These are phyloP conservation scores for Rhinolophus sinicus DNA, from an alignment of 2,113 vertebrate species.

Conservation along the genomic window DNA sequence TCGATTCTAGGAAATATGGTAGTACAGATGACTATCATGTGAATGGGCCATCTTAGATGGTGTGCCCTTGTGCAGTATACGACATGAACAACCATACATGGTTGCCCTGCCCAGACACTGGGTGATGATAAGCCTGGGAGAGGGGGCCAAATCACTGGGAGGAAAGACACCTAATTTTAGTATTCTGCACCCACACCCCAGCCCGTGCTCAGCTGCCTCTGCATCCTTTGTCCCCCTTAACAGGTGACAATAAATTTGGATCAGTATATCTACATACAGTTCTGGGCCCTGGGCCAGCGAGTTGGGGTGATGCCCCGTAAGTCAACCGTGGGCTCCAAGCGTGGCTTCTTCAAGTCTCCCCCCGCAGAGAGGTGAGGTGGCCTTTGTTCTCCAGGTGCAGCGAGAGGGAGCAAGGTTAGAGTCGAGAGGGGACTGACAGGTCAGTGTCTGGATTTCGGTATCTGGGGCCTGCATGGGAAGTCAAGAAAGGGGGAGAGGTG, in stretches of 20 bases:
- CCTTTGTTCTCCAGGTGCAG: slow-evolving; percentile 14
- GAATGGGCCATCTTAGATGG: not conserved
- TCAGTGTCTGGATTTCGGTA: slow-evolving; percentile 27
- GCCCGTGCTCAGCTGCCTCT: not conserved
- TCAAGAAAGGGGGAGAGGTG: not conserved
- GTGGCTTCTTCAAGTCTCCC: slow-evolving; percentile 75
- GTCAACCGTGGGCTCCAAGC: slow-evolving; percentile 71
- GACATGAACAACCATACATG: fast-evolving
- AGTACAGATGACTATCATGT: not conserved
- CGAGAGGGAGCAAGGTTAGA: slow-evolving; percentile 49
- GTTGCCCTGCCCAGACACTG: not conserved
- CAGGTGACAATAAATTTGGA: slow-evolving; percentile 84
- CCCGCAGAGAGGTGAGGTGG: slow-evolving; percentile 78
- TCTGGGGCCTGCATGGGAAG: slow-evolving; percentile 21
- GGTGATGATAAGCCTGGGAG: not conserved
- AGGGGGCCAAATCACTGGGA: not conserved
- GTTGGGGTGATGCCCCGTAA: slow-evolving; percentile 75
- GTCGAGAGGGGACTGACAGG: slow-evolving; percentile 29
- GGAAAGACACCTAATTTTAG: not conserved
- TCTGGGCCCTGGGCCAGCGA: slow-evolving; percentile 85
- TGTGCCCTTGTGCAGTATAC: not conserved
- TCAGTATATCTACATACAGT: slow-evolving; percentile 83
- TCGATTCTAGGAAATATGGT: not conserved
- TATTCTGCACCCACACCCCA: no score
- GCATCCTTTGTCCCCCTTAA: not conserved